A percentile compares a stretch with the other conserved stretches of the same genome.
Evolutionary conservation across 2,797 vertebrate species (phyloP).

Genomic region (Mormyrus hasselquistii): DNA sequence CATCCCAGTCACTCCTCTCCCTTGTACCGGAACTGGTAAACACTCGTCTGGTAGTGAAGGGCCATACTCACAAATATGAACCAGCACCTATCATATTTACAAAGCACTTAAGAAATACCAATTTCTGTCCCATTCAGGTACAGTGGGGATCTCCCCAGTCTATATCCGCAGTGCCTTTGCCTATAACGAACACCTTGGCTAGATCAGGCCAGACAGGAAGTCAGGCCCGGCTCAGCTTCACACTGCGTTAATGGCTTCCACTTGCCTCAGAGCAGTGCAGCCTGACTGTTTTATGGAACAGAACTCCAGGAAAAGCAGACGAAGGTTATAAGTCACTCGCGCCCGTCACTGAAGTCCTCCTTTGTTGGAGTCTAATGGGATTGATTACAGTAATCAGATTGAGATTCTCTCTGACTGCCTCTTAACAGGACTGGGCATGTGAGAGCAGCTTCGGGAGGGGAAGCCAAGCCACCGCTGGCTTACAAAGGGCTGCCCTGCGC

Average conservation of each 20-base stretch:
- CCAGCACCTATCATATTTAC: background rate
- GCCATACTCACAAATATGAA: background rate
- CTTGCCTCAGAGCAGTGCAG: background rate
- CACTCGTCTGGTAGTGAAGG: background rate
- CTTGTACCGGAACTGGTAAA: background rate
- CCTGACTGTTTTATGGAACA: background rate
- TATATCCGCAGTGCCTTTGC: background rate
- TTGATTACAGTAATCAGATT: constrained; percentile 20
- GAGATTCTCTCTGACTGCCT: background rate
- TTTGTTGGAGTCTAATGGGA: constrained; percentile 18
- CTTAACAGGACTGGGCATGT: constrained; percentile 1
- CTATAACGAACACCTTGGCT: background rate
- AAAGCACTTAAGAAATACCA: background rate
- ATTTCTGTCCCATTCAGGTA: background rate
- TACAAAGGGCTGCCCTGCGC: constrained; percentile 1
- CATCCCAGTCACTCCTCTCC: background rate
- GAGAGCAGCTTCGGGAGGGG: background rate
- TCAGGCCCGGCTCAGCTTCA: background rate
- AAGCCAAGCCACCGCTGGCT: constrained; percentile 13
- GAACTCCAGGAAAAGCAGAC: background rate
- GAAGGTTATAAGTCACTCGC: background rate
- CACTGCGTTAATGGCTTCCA: constrained; percentile 8
- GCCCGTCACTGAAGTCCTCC: background rate
- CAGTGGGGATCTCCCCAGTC: background rate
- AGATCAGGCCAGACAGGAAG: background rate